phyloP scores from a whole-genome alignment of 2,113 vertebrate species.

The Melanocharis versteri region DNA sequence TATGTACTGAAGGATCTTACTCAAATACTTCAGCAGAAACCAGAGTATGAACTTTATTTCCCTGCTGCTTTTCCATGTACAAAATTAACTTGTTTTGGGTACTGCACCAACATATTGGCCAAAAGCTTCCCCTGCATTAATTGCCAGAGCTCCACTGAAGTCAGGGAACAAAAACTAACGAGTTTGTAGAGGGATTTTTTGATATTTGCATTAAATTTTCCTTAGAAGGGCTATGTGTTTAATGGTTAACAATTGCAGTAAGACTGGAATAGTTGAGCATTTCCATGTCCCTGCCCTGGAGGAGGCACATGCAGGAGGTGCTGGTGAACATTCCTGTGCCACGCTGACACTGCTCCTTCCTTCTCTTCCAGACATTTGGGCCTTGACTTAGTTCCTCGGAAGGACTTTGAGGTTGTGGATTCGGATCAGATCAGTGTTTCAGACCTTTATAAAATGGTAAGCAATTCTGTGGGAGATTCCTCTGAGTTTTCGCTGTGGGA shows the following conservation, averaged over 20 bases:
- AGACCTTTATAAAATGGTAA: constrained; percentile 97
- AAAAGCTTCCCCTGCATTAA: neutral
- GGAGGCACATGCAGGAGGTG: neutral
- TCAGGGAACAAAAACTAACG: neutral
- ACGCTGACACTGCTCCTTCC: neutral
- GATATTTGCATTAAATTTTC: neutral
- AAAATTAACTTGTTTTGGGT: neutral
- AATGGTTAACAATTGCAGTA: neutral
- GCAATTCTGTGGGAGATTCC: constrained; percentile 18
- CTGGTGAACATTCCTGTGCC: neutral
- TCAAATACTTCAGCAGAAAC: neutral
- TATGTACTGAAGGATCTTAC: neutral
- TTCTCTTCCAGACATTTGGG: constrained; percentile 86
- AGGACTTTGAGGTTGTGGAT: constrained; percentile 97
- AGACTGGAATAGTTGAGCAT: neutral
- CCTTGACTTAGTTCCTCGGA: constrained; percentile 93
- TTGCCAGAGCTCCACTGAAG: neutral
- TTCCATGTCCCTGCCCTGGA: neutral
- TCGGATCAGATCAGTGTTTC: constrained; percentile 96
- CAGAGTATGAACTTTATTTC: neutral
- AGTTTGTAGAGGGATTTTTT: neutral
- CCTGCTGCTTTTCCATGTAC: accelerated
- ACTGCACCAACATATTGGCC: neutral
- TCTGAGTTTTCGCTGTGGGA: neutral
- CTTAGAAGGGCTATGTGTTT: neutral